A percentile compares a stretch with the other conserved stretches of the same genome.
These are phyloP conservation scores for Xestia ashworthii DNA, from an alignment of 2,888 invertebrate genomes.

Conservation along the genomic window DNA sequence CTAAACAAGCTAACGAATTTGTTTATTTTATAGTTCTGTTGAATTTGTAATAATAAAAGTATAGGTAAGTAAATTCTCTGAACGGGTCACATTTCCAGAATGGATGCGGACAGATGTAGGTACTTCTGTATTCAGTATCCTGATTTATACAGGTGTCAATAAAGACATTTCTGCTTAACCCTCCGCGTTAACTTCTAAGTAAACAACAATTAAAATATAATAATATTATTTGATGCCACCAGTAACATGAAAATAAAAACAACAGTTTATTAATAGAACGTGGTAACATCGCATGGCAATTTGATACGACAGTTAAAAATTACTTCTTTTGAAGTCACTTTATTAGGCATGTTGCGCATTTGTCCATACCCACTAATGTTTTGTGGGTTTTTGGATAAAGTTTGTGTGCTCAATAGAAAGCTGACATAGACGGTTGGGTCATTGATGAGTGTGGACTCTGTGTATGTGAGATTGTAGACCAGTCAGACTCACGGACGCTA, in stretches of 20 bases:
- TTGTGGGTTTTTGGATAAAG: slow-evolving; percentile 16
- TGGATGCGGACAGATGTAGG: too few species aligned
- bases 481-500: neutral
- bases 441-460: neutral
- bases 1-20: too few species aligned
- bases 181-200: neutral
- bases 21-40: neutral
- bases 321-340: neutral
- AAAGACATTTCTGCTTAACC: neutral
- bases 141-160: too few species aligned
- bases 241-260: neutral
- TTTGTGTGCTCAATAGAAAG: neutral
- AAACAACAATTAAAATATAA: neutral
- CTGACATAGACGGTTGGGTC: neutral
- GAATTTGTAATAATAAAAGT: neutral
- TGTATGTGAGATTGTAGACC: neutral
- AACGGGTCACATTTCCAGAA: too few species aligned
- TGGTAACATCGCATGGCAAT: slow-evolving; percentile 3
- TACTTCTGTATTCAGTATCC: too few species aligned
- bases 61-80: neutral
- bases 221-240: neutral
- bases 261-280: neutral
- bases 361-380: neutral
- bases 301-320: slow-evolving; percentile 4
- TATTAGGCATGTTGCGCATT: neutral